These are phyloP conservation scores for Clarias magur DNA, from an alignment of 2,113 vertebrate species.

Conservation along the genomic window DNA sequence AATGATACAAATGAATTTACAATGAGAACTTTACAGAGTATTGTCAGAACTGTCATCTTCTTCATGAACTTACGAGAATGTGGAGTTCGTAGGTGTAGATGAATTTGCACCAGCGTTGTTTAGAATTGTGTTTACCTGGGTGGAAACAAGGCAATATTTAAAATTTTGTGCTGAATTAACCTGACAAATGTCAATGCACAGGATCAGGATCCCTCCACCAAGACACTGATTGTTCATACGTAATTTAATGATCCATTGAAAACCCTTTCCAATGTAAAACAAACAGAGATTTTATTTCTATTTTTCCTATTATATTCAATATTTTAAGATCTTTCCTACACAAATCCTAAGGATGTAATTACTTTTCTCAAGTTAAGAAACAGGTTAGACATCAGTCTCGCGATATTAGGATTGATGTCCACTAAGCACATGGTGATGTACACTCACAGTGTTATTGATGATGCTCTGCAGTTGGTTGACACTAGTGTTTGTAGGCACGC, in stretches of 20 bases:
- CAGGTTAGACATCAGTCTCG: background rate
- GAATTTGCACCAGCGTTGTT: background rate
- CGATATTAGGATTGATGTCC: background rate
- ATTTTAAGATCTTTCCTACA: background rate
- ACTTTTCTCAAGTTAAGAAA: background rate
- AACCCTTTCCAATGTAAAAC: too few species aligned
- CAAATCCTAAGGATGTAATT: background rate
- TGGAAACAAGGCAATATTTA: background rate
- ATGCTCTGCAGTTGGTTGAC: too few species aligned
- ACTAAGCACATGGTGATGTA: background rate
- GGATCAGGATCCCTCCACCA: background rate
- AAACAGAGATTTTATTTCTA: background rate
- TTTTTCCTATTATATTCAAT: background rate
- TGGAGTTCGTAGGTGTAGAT: background rate
- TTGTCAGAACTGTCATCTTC: background rate
- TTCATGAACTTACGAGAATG: slow-evolving; percentile 27
- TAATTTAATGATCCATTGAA: background rate
- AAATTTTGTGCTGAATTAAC: accelerated
- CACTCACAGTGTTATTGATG: background rate
- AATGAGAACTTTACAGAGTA: background rate
- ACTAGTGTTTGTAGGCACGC: too few species aligned
- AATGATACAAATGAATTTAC: background rate
- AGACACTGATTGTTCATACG: background rate
- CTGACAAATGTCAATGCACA: background rate
- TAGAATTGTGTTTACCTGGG: slow-evolving; percentile 32